phyloP scores from a whole-genome alignment of 2,113 vertebrate genomes.

The Nematolebias whitei region DNA sequence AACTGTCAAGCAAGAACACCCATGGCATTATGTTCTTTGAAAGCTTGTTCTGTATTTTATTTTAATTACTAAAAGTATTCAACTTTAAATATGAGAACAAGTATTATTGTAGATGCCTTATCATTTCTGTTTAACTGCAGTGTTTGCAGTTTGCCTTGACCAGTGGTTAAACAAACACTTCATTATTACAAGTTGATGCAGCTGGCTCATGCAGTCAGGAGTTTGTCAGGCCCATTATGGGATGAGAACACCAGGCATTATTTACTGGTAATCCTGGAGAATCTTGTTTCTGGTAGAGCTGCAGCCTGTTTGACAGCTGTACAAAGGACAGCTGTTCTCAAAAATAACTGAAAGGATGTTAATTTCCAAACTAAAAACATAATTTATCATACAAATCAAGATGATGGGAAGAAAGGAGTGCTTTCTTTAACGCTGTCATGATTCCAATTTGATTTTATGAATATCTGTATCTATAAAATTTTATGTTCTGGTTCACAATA shows the following conservation, averaged over 20 bases:
- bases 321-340: not conserved
- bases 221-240: not conserved
- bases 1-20: no score
- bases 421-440: no score
- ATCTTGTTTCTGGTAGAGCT: not conserved
- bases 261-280: not conserved
- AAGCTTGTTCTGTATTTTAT: no score
- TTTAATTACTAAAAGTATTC: not conserved
- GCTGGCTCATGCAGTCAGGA: slow-evolving; percentile 2
- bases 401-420: no score
- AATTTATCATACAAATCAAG: no score
- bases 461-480: no score
- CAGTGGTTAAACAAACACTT: slow-evolving; percentile 2
- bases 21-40: no score
- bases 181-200: not conserved
- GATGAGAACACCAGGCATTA: not conserved
- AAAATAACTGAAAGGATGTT: not conserved
- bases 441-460: no score
- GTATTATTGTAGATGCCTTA: not conserved
- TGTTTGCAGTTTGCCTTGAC: not conserved
- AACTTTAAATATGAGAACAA: not conserved
- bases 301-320: not conserved
- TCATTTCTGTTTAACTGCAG: not conserved
- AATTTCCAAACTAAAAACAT: no score
- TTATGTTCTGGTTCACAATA: no score